Evolutionary conservation across 1,140 invertebrate genomes (phyloP).

Genomic region (Zeugodacus cucurbitae): DNA sequence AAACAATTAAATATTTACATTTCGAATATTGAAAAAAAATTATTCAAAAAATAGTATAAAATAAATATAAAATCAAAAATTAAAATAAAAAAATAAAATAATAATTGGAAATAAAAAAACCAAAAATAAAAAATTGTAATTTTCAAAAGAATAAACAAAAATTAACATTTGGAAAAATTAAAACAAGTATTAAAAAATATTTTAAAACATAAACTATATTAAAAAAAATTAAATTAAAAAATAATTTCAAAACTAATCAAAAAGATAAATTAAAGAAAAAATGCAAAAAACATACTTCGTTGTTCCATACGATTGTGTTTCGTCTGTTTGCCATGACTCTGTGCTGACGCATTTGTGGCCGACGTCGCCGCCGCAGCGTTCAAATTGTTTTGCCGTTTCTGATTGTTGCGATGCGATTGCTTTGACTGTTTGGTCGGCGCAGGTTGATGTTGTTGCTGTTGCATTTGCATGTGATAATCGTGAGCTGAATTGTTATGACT

Average conservation of each 20-base stretch:
- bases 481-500: slow-evolving; percentile 47
- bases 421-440: slow-evolving; percentile 50
- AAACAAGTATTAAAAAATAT: too few species aligned
- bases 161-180: too few species aligned
- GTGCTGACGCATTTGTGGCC: slow-evolving; percentile 44
- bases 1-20: too few species aligned
- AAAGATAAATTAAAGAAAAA: background rate
- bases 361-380: slow-evolving; percentile 48
- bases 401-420: slow-evolving; percentile 53
- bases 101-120: background rate
- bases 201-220: too few species aligned
- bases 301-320: slow-evolving; percentile 43
- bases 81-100: background rate
- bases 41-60: background rate
- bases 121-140: background rate
- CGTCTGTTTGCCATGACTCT: slow-evolving; percentile 23
- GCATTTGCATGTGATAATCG: slow-evolving; percentile 44
- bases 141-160: background rate
- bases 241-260: background rate
- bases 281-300: background rate
- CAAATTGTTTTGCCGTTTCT: slow-evolving; percentile 50
- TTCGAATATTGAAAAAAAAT: background rate
- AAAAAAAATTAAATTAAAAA: too few species aligned
- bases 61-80: background rate
- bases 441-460: slow-evolving; percentile 44